Base-by-base conservation (phyloP, 2,113 vertebrate species). In the Petaurus breviceps region DNA sequence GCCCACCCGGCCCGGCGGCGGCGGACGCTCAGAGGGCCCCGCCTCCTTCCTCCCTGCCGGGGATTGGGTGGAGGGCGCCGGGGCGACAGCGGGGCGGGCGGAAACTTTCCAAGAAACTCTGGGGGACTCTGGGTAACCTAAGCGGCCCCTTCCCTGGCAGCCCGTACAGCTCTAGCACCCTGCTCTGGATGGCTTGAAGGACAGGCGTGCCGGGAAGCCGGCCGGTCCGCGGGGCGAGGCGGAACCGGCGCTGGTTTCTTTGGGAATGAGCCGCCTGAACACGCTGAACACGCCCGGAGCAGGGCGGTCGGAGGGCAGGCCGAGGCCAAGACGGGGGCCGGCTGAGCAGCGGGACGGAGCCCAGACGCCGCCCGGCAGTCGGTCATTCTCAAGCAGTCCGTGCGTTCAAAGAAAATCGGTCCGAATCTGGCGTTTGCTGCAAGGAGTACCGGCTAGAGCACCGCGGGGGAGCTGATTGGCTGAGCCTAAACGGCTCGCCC, bases 151-250 rank as follows among this genome's bases (percentile, higher is more conserved):
- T n/a, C n/a, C 61, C 61, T 4, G 57, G 31, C 4, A 16, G 1
- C 31, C 31, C 37, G 47, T 49, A 49, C 47, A 3, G 47, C 47
- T 49, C 47, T 49, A 3, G 47, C 47, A 49, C 47, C 26, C 24
- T 28, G 54, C 7, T 26, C 1, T 7, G 54, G 54, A 54, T 53
- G 53, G 53, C 53, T 53, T 3, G 19, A 4, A 53, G 23, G 93
- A 94, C 9, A 47, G 94, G 0, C 98, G n/a, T 97, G 12, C 98
- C 98, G 0, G 99, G 99, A 90, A 99, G 95, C 96, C 98, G 97
- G 57, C 91, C 98, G 24, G 97, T 51, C 54, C 50, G 61, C 90
- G 68, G 98, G 98, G 98, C 98, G 99, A n/a, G 51, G 51, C 51
- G 1, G 14, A 52, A 52, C 7, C 51, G 11, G 52, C 52, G 11